Base-by-base conservation (phyloP, 2,888 invertebrate species). In the Coleophora deauratella region DNA sequence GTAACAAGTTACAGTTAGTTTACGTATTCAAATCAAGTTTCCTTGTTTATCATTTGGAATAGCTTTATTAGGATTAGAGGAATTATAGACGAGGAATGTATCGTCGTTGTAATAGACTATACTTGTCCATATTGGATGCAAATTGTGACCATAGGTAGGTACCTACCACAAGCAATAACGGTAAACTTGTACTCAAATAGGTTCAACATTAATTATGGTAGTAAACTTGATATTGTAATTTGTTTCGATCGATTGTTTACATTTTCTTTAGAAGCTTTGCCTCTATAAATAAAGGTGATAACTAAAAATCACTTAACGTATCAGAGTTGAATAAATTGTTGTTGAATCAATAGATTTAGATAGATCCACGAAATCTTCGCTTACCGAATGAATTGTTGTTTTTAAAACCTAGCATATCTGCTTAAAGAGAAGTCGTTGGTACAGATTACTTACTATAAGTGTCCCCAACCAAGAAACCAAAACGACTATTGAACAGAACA, bases 151-250 rank as follows among this genome's bases (percentile, higher is more conserved):
- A 64, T 64, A n/a, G n/a, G n/a, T n/a, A n/a, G n/a, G n/a, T n/a
- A n/a, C n/a, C n/a, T n/a, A 61, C 69, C 64, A 31, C 40, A 40
- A 30, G 31, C 21, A 38, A 54, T 54, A 59, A 60, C 62, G 56
- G 55, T 67, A 62, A 72, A 69, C 65, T 72, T 69, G 62, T 64
- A 62, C 61, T 51, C 47, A 59, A 73, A 71, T 68, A 62, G 72
- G 72, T 68, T n/a, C 71, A 59, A 55, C 55, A 57, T 61, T 62
- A 59, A 58, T 55, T 47, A 43, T 55, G 71, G 69, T 72, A 74
- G 58, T 67, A 74, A 72, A 70, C 76, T 55, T 58, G 50, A 49
- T 57, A 51, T 45, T 55, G 58, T 58, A 47, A 8, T 4, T 10
- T 10, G 11, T 31, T 31, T 11, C 31, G 7, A 31, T 31, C 10